Evolutionary conservation across 2,888 invertebrate species (phyloP).

Genomic region (Corbicula japonica): DNA sequence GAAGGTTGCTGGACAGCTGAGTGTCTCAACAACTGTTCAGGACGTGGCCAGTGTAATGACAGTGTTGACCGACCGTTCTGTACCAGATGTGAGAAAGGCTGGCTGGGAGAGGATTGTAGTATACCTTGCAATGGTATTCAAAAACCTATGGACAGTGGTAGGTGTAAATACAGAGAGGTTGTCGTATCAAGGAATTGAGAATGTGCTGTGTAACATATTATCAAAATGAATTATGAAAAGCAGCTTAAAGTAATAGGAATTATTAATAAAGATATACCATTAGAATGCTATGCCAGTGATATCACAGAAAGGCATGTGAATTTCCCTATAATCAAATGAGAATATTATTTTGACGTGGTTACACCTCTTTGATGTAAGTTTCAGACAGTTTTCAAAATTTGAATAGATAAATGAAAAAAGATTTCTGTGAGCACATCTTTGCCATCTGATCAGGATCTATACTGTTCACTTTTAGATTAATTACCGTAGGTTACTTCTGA

Average conservation of each 20-base stretch:
- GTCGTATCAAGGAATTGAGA: not conserved
- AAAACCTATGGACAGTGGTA: conserved; percentile 74
- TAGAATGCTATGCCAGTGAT: too few relatives aligned
- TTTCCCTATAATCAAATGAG: too few relatives aligned
- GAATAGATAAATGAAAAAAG: too few relatives aligned
- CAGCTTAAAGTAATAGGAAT: not conserved
- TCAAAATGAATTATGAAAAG: not conserved
- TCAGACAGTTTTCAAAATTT: too few relatives aligned
- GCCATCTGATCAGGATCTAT: too few relatives aligned
- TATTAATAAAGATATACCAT: too few relatives aligned
- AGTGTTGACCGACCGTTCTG: conserved; percentile 69
- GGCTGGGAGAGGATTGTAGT: conserved; percentile 78
- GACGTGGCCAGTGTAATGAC: conserved; percentile 69
- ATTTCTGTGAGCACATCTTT: too few relatives aligned
- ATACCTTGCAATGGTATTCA: conserved; percentile 74
- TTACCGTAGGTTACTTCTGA: too few relatives aligned
- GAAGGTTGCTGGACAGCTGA: conserved; percentile 75
- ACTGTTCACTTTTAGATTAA: too few relatives aligned
- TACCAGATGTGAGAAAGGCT: conserved; percentile 72
- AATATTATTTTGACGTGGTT: too few relatives aligned
- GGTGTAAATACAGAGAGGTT: not conserved
- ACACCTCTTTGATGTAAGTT: too few relatives aligned
- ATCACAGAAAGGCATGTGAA: too few relatives aligned
- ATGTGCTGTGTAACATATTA: not conserved
- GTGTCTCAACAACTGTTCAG: conserved; percentile 74